Conservation (phyloP, 1,140 invertebrate species). For the Paralvinella palmiformis region DNA sequence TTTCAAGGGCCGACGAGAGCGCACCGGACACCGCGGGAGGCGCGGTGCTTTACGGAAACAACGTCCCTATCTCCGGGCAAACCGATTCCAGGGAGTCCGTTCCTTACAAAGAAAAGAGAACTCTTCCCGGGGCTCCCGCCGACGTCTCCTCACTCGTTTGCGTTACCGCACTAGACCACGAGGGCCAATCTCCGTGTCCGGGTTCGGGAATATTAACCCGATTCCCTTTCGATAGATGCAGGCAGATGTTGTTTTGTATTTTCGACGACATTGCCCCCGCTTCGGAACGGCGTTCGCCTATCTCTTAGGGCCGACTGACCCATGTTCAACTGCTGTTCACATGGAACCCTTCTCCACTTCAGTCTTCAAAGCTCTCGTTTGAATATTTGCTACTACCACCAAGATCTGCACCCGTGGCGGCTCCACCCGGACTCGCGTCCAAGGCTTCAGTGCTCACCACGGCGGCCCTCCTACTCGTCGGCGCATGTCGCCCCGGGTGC, state of each 20-base stretch:
- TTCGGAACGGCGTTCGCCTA: conserved; percentile 47
- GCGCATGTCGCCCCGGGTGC: conserved; percentile 49
- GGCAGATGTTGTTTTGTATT: not conserved
- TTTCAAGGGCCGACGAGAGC: conserved; percentile 67
- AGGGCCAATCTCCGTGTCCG: conserved; percentile 35
- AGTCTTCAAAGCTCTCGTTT: conserved; percentile 75
- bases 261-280: conserved; percentile 15
- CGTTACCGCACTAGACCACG: conserved; percentile 54
- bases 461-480: conserved; percentile 68
- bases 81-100: conserved; percentile 60
- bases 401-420: conserved; percentile 76
- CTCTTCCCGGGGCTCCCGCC: conserved; percentile 67
- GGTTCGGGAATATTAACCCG: conserved; percentile 55
- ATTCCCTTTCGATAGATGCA: conserved; percentile 50
- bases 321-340: conserved; percentile 84
- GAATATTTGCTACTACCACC: conserved; percentile 84
- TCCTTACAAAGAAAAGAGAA: conserved; percentile 69
- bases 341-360: conserved; percentile 81
- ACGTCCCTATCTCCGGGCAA: conserved; percentile 49
- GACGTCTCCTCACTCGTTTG: conserved; percentile 64
- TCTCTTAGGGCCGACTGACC: conserved; percentile 71
- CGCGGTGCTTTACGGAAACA: conserved; percentile 46
- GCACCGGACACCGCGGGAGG: conserved; percentile 48
- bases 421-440: conserved; percentile 67
- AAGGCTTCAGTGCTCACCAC: conserved; percentile 56